Base-by-base conservation (phyloP, 92 coral and sea anemone genomes). In the Galaxea fascicularis region DNA sequence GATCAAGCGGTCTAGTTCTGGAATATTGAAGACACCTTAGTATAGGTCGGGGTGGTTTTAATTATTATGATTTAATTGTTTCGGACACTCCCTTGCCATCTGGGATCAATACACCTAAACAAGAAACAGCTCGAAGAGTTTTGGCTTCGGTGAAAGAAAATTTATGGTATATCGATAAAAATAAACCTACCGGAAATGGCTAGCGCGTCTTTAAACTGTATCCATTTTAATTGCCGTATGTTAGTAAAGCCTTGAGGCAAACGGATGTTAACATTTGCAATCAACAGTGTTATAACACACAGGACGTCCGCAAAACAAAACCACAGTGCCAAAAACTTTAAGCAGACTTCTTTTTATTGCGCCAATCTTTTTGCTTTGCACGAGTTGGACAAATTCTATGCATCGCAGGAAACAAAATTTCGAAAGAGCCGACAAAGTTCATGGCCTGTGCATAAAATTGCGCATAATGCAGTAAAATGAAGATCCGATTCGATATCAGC, bases 201-300 rank as follows among this genome's bases (percentile, higher is more conserved):
- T 14, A 46, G 58, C 57, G 30, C 46, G 76, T 46, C 16, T 31
- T 26, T 71, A 45, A 71, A 71, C 58, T 71, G 56, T 65, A 44
- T 46, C 57, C 31, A 71, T 71, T 79, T 65, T 79, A 22, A 66
- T 20, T 51, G 54, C 27, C 84, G 74, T 51, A 75, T 68, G 65
- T 46, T 22, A 65, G 49, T 51, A 25, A 41, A 17, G 46, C 80
- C 82, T 51, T 31, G 31, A 51, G 84, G 84, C 84, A 21, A 79
- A 47, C 8, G 52, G 47, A 47, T 68, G 74, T 79, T 58, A 79
- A 22, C 84, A 79, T 59, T 22, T 22, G 8, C n/a, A 51, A 24
- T 77, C 71, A 77, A 15, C 25, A 62, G 28, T 24, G 41, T 44
- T 73, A 52, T n/a, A 49, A 22, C 64, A 66, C 65, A 28, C 45